A percentile compares a stretch with the other conserved stretches of the same genome.
phyloP scores from a whole-genome alignment of 1,140 invertebrate species.

The Drosophila tsacasi region DNA sequence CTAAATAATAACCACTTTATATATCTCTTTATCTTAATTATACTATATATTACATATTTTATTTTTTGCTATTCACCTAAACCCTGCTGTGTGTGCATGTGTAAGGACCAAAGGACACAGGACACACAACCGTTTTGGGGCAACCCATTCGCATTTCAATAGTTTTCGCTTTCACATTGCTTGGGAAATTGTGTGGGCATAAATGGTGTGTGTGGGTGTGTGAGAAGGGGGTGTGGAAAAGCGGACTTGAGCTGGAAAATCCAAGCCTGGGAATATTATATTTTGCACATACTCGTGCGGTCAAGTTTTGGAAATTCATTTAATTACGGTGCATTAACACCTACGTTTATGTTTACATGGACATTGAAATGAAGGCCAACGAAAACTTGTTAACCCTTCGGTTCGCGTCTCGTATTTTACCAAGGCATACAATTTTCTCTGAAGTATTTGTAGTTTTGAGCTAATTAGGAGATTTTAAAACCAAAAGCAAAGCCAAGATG shows the following conservation, averaged over 20 bases:
- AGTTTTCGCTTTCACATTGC: constrained; percentile 69
- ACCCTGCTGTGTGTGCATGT: not conserved
- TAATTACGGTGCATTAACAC: constrained; percentile 15
- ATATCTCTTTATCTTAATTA: not conserved
- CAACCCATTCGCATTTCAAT: constrained; percentile 57
- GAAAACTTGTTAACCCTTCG: not conserved
- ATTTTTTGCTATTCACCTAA: not conserved
- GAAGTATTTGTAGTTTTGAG: not conserved
- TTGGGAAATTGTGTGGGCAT: constrained; percentile 6
- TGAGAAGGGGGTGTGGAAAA: not conserved
- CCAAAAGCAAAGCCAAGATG: not conserved
- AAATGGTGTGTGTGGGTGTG: not conserved
- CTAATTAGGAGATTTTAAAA: not conserved
- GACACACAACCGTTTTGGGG: constrained; percentile 18
- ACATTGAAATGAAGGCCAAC: not conserved
- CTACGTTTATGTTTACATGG: constrained; percentile 3
- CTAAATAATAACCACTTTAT: not conserved
- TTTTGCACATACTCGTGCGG: not conserved
- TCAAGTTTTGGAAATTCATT: constrained; percentile 11
- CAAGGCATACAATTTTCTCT: not conserved
- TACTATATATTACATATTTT: not conserved
- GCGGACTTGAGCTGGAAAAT: constrained; percentile 6
- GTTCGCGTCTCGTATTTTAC: not conserved
- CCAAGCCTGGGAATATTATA: constrained; percentile 9
- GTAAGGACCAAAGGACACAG: constrained; percentile 11